phyloP scores from a whole-genome alignment of 2,113 vertebrate genomes.

The Rhegmatorhina hoffmannsi region DNA sequence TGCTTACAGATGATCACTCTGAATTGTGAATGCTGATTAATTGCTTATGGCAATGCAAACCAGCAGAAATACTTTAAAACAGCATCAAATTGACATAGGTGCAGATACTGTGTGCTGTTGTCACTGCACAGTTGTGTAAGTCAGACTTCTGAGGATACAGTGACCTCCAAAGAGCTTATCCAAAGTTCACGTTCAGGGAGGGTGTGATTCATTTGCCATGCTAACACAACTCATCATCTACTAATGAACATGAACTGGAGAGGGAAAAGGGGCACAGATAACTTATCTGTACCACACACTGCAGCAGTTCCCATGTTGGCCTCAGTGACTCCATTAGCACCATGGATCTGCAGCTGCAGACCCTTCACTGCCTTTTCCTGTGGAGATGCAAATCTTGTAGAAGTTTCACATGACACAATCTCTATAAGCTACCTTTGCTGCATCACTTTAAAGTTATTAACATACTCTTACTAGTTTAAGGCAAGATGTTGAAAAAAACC shows the following conservation, averaged over 20 bases:
- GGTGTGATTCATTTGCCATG: not conserved
- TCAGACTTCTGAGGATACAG: not conserved
- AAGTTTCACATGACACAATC: not conserved
- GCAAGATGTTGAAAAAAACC: not conserved
- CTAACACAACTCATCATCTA: not conserved
- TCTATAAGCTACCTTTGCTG: not conserved
- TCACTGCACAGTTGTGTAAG: not conserved
- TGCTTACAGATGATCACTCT: not conserved
- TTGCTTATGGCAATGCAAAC: slow-evolving; percentile 8
- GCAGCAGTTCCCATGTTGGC: not conserved
- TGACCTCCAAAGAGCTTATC: not conserved
- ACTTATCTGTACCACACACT: not conserved
- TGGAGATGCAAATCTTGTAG: not conserved
- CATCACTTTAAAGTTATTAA: not conserved
- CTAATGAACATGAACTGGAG: not conserved
- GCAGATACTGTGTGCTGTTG: not conserved
- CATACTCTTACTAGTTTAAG: not conserved
- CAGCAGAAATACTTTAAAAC: slow-evolving; percentile 9
- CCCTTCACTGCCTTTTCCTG: not conserved
- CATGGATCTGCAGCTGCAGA: not conserved
- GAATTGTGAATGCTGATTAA: slow-evolving; percentile 37
- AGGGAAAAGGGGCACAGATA: not conserved
- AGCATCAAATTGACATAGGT: slow-evolving; percentile 3
- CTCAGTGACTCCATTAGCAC: not conserved
- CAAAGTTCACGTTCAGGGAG: not conserved